phyloP scores from a whole-genome alignment of 2,888 invertebrate species.

The Tenthredo notha region DNA sequence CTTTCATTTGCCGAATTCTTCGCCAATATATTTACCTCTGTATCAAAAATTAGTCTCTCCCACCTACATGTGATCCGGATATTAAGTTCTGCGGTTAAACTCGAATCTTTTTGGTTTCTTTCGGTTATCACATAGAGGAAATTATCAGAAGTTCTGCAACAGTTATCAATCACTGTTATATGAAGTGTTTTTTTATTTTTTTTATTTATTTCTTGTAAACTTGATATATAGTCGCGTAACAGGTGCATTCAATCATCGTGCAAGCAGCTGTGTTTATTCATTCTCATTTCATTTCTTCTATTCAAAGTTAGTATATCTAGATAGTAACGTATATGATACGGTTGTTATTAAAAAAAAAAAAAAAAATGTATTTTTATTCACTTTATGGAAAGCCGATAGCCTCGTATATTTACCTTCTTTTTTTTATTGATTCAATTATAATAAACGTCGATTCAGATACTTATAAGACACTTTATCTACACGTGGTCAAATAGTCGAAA shows the following conservation, averaged over 20 bases:
- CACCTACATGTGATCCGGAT: neutral
- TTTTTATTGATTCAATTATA: neutral
- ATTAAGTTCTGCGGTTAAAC: neutral
- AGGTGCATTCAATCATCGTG: neutral
- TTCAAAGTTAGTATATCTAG: neutral
- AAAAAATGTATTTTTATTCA: neutral
- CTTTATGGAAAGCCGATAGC: neutral
- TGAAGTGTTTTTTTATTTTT: neutral
- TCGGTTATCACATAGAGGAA: neutral
- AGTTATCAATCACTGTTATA: neutral
- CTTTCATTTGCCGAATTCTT: neutral
- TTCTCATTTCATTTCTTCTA: neutral
- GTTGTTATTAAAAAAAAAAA: neutral
- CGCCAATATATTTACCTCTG: neutral
- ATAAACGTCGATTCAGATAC: neutral
- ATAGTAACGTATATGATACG: neutral
- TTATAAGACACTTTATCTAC: neutral
- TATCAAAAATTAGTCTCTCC: neutral
- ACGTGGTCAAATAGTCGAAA: neutral
- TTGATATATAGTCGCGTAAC: neutral
- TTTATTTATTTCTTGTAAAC: neutral
- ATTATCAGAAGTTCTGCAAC: neutral
- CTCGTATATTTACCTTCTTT: neutral
- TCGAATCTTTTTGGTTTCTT: neutral
- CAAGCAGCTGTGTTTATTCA: neutral